Base-by-base conservation (phyloP, 2,888 invertebrate species). In the Apeira syringaria region DNA sequence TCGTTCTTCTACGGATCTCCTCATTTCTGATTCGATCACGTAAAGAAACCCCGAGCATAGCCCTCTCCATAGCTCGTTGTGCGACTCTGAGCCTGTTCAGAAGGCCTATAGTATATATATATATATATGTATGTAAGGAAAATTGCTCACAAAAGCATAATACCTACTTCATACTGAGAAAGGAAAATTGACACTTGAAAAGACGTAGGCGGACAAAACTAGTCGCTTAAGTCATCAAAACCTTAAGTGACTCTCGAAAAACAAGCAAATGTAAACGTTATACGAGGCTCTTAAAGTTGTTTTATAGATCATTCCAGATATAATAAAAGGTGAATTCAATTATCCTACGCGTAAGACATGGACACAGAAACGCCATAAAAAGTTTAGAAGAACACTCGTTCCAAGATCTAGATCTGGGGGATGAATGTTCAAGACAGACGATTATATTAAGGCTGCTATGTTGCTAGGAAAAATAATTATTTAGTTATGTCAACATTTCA, bases 301-400 rank as follows among this genome's bases (percentile, higher is more conserved):
- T 59, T 56, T 57, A 59, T 59, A 27, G 46, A 46, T 50, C 47
- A 45, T 49, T 51, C 47, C 33, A 40, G 52, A 50, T 51, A 56
- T 54, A 41, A 57, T 67, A 67, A 70, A 68, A 67, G 61, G 67
- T 61, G 60, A 62, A 71, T 64, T 69, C 67, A 70, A 70, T 70
- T 70, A 69, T 61, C 61, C 56, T 63, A 48, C 47, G 43, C 39
- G 43, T 48, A 53, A 59, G 53, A 55, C 49, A 47, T 45, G 53
- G 47, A 50, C 53, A 38, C 47, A 53, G 50, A 50, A 53, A 56
- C 46, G 53, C 53, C 38, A 48, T 68, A 70, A 68, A 68, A 63
- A 66, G 53, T 39, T 50, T 45, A 58, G 61, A 61, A 55, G 56
- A 50, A 55, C 59, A 60, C 64, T 61, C 56, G 53, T 59, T 61